These are phyloP conservation scores for Plebejus argus DNA, from an alignment of 2,888 invertebrate genomes.

Conservation along the genomic window DNA sequence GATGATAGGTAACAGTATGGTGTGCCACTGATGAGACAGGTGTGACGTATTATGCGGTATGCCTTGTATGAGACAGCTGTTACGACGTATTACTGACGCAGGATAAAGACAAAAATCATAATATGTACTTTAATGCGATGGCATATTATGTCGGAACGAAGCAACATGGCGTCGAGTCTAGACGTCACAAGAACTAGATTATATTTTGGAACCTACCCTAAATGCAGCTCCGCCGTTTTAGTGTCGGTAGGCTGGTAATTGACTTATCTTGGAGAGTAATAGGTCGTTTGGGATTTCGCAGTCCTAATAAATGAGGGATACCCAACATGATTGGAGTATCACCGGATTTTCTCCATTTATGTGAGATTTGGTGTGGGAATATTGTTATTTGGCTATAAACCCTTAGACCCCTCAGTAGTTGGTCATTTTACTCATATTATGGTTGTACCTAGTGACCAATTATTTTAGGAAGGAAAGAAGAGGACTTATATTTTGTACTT, in stretches of 20 bases:
- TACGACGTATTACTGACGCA: too few relatives aligned
- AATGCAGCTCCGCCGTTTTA: slow-evolving; percentile 54
- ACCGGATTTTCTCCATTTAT: neutral
- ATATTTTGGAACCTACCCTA: slow-evolving; percentile 37
- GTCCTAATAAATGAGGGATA: neutral
- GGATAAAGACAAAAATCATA: too few relatives aligned
- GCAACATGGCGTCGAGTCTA: neutral
- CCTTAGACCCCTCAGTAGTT: neutral
- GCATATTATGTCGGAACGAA: too few relatives aligned
- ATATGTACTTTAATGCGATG: too few relatives aligned
- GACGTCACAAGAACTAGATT: neutral
- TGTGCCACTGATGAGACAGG: too few relatives aligned
- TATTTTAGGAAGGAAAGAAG: too few relatives aligned
- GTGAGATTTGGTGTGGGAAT: neutral
- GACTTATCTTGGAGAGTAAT: slow-evolving; percentile 19
- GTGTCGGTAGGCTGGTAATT: slow-evolving; percentile 21
- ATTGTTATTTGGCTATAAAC: neutral
- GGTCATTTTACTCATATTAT: neutral
- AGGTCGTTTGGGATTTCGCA: neutral
- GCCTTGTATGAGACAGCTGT: too few relatives aligned
- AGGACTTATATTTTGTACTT: too few relatives aligned
- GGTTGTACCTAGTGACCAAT: neutral
- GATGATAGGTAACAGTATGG: too few relatives aligned
- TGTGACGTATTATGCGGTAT: too few relatives aligned
- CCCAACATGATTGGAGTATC: neutral